These are phyloP conservation scores for Antigone vipio DNA, from an alignment of 2,113 vertebrate genomes.

Conservation along the genomic window DNA sequence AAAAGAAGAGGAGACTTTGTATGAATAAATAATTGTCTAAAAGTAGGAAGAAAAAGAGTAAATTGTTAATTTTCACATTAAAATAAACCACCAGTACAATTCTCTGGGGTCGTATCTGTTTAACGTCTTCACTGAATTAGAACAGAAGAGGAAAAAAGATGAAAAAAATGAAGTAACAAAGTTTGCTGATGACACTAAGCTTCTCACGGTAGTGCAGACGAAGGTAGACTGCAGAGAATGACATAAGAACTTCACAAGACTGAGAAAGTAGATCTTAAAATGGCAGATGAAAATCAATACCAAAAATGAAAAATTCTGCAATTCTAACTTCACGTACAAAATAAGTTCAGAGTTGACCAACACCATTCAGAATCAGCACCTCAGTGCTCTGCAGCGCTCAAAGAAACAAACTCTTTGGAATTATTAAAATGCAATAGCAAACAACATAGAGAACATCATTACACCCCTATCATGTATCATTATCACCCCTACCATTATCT, in stretches of 20 bases:
- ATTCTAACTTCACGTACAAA: neutral
- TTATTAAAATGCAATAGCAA: neutral
- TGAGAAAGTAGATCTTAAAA: neutral
- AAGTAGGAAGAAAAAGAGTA: neutral
- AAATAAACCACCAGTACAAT: neutral
- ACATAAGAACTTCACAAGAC: neutral
- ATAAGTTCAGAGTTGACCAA: neutral
- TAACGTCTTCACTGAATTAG: neutral
- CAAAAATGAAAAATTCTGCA: neutral
- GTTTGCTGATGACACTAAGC: neutral
- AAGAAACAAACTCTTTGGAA: neutral
- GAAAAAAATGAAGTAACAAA: neutral
- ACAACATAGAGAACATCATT: neutral
- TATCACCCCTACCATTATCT: neutral
- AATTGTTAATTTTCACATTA: neutral
- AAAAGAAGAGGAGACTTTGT: neutral
- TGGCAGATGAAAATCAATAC: neutral
- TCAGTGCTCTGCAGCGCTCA: neutral
- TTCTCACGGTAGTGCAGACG: neutral
- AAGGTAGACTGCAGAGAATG: neutral
- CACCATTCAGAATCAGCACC: neutral
- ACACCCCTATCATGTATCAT: accelerated
- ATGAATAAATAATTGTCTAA: neutral
- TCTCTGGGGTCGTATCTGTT: neutral
- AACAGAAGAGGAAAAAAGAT: neutral